phyloP scores from a whole-genome alignment of 2,888 invertebrate species.

The Archips xylosteana region DNA sequence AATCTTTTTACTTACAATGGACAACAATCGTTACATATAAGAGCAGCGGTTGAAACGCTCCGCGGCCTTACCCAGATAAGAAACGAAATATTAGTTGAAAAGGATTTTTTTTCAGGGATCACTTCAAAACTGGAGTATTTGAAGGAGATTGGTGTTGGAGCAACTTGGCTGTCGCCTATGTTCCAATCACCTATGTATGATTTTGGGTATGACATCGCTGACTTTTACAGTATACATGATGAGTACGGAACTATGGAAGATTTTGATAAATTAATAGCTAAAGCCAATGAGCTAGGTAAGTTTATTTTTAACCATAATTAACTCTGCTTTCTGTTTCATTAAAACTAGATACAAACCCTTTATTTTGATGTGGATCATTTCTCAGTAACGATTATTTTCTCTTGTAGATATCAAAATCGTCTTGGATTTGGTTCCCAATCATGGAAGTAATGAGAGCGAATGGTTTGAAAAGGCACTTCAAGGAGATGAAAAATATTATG shows the following conservation, averaged over 20 bases:
- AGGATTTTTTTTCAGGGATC: conserved; percentile 76
- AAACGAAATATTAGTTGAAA: not conserved
- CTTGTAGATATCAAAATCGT: conserved; percentile 85
- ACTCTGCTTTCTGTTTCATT: not conserved
- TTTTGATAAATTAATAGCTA: conserved; percentile 86
- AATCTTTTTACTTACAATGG: no score
- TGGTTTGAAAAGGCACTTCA: conserved; percentile 93
- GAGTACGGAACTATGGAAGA: conserved; percentile 91
- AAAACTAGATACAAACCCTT: not conserved
- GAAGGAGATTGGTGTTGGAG: conserved; percentile 88
- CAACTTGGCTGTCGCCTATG: conserved; percentile 92
- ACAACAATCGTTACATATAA: no score
- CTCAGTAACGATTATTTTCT: not conserved
- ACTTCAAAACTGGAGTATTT: conserved; percentile 87
- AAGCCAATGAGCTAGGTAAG: conserved; percentile 83
- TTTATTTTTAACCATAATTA: not conserved
- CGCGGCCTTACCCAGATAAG: no score
- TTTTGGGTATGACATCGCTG: conserved; percentile 92
- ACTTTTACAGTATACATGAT: conserved; percentile 89
- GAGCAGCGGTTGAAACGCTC: no score
- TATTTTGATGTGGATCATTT: not conserved
- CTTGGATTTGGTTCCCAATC: conserved; percentile 90
- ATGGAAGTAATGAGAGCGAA: conserved; percentile 91
- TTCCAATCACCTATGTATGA: conserved; percentile 91
- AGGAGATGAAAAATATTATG: conserved; percentile 86